Conservation (phyloP, 2,797 vertebrate genomes). For the Craterocephalus amniculus region DNA sequence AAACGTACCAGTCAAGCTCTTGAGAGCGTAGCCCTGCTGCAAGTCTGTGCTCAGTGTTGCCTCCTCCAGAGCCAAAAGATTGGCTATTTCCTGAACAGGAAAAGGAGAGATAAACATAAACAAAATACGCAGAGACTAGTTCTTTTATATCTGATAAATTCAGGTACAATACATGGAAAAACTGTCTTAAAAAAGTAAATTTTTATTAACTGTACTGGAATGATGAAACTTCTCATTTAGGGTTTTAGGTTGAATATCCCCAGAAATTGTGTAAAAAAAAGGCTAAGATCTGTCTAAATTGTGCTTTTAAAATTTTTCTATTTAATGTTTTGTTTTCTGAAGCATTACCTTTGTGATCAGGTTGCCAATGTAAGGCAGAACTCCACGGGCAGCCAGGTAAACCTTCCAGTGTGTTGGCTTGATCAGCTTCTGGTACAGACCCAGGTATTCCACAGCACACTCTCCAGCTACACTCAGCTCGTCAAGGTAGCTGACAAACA, state of each 20-base stretch:
- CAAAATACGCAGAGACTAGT: neutral
- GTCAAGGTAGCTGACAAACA: conserved; percentile 89
- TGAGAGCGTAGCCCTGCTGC: conserved; percentile 98
- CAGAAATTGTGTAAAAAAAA: neutral
- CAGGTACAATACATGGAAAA: neutral
- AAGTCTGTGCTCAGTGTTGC: conserved; percentile 96
- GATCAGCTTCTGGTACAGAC: conserved; percentile 97
- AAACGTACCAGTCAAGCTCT: conserved; percentile 93
- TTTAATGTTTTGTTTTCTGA: neutral
- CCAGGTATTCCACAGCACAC: conserved; percentile 95
- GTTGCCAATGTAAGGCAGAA: conserved; percentile 96
- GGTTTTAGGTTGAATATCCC: neutral
- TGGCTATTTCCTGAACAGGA: conserved; percentile 91
- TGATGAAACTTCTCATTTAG: neutral
- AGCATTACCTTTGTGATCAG: conserved; percentile 94
- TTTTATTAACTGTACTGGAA: neutral
- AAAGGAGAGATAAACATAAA: neutral
- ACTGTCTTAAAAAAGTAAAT: neutral
- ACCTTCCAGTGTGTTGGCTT: conserved; percentile 98
- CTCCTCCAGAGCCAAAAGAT: conserved; percentile 94
- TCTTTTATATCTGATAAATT: neutral
- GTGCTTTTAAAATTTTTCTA: neutral
- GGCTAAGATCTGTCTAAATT: neutral
- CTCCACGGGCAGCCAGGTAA: conserved; percentile 95
- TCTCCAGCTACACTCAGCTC: conserved; percentile 96